Conservation (phyloP, 2,888 invertebrate genomes). For the Leistus spinibarbis region DNA sequence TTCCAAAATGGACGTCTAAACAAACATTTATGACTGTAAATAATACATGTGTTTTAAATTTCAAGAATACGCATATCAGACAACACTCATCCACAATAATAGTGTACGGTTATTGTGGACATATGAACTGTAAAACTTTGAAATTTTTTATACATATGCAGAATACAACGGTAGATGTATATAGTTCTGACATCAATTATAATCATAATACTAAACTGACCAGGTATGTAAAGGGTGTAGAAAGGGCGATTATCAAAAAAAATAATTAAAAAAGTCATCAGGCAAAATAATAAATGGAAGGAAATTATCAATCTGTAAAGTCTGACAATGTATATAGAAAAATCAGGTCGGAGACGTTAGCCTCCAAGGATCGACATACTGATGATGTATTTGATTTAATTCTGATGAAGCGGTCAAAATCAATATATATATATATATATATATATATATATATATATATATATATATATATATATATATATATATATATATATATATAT, state of each 20-base stretch:
- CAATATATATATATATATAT: slow-evolving; percentile 2
- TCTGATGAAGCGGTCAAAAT: neutral
- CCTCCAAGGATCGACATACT: slow-evolving; percentile 6
- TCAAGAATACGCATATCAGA: neutral
- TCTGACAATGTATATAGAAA: slow-evolving; percentile 9
- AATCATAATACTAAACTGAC: slow-evolving; percentile 4
- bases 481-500: too few species aligned
- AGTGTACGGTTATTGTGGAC: slow-evolving; percentile 1
- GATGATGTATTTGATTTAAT: slow-evolving; percentile 7
- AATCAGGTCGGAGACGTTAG: slow-evolving; percentile 13
- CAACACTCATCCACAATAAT: neutral
- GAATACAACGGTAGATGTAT: neutral
- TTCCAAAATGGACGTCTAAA: neutral
- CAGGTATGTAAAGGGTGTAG: neutral
- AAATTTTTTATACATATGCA: neutral
- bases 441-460: too few species aligned
- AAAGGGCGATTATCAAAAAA: neutral
- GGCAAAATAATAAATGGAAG: neutral
- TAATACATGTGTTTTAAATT: slow-evolving; percentile 9
- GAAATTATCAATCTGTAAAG: slow-evolving; percentile 13
- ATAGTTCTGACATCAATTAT: slow-evolving; percentile 2
- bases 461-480: too few species aligned
- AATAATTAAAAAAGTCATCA: slow-evolving; percentile 5
- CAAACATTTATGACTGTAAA: slow-evolving; percentile 10
- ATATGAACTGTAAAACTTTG: neutral